Conservation (phyloP, 2,113 vertebrate genomes). For the Saccopteryx leptura region DNA sequence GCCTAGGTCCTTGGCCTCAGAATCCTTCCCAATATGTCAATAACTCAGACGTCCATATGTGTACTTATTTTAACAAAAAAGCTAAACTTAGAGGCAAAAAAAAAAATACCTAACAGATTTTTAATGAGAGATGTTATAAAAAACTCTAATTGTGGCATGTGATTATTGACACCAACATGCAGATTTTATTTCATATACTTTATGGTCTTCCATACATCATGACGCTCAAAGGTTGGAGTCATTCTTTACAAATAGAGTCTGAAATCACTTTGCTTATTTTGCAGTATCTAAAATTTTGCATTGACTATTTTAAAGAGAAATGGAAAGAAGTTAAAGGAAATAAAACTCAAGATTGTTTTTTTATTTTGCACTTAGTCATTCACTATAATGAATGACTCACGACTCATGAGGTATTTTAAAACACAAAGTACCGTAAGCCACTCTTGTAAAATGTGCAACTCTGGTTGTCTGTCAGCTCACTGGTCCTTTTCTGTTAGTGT, state of each 20-base stretch:
- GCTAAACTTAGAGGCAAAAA: background rate
- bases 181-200: background rate
- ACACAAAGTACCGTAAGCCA: background rate
- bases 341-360: background rate
- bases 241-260: background rate
- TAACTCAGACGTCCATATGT: background rate
- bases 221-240: background rate
- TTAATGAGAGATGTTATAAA: slow-evolving; percentile 1
- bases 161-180: background rate
- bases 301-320: slow-evolving; percentile 31
- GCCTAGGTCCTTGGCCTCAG: background rate
- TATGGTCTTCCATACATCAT: background rate
- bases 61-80: slow-evolving; percentile 8
- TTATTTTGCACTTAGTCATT: background rate
- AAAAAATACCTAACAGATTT: background rate
- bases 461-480: background rate
- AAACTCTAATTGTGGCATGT: background rate
- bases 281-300: background rate
- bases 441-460: background rate
- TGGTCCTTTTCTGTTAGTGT: background rate
- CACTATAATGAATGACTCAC: background rate
- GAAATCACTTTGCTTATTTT: background rate
- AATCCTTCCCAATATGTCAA: slow-evolving; percentile 19
- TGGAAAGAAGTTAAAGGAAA: background rate
- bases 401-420: background rate